Base-by-base conservation (phyloP, 2,797 vertebrate species). In the Limosa lapponica region DNA sequence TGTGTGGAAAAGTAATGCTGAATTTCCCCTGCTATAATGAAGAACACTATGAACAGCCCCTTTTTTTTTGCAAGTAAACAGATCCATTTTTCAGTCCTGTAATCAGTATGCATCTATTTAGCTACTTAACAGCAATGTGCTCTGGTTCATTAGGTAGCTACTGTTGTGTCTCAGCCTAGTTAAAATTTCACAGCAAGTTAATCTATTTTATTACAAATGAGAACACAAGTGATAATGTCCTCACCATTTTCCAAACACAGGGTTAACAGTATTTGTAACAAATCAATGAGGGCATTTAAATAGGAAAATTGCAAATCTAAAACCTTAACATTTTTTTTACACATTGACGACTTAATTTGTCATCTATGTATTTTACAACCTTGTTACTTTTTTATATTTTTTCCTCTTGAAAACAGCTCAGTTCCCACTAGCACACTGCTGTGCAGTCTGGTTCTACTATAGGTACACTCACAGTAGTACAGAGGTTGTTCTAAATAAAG, bases 181-280 rank as follows among this genome's bases (percentile, higher is more conserved):
- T 98, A 98, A 97, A 97, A 97, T 98, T 98, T 98, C 98, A 98
- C 97, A 97, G 97, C 97, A 94, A 98, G 97, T 98, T 98, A 98
- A 98, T 98, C 97, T 98, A 96, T 98, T 98, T 98, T 98, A 98
- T 98, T 98, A 98, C 97, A 98, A 98, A 98, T 97, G 98, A 98
- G 97, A 98, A 98, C 97, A 97, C 94, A 97, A 98, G 95, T 96
- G 94, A 97, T 98, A 97, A 98, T 96, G 92, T 97, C 95, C 93
- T 97, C 93, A 94, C 93, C 94, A 84, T 97, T 98, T 97, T 89
- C 96, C 97, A 97, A 98, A 97, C 94, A 97, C 93, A 98, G 97
- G 96, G 97, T 98, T 98, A 98, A 98, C 95, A 93, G 83, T 95
- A 97, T 96, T 96, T 97, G 96, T 83, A 95, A 97, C 97, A 98